A percentile compares a stretch with the other conserved stretches of the same genome.
Conservation (phyloP, 2,113 vertebrate species). For the Dasyprocta punctata region DNA sequence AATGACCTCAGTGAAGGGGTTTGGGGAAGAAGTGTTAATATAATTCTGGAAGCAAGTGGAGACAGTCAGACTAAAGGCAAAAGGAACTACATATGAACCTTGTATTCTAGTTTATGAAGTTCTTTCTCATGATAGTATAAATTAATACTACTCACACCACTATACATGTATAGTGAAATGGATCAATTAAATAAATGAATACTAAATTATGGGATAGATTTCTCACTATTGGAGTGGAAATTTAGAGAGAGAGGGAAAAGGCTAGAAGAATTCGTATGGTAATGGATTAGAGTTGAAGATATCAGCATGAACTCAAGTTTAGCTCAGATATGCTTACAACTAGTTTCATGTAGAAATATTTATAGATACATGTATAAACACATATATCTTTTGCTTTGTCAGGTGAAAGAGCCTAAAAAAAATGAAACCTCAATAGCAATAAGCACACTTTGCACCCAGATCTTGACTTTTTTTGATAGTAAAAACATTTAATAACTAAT, state of each 20-base stretch:
- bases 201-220: not conserved
- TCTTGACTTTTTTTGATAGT: not conserved
- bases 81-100: not conserved
- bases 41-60: not conserved
- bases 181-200: not conserved
- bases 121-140: not conserved
- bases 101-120: not conserved
- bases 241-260: not conserved
- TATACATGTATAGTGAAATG: not conserved
- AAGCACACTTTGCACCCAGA: not conserved
- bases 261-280: not conserved
- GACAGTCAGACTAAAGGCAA: not conserved
- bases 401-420: not conserved
- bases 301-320: not conserved
- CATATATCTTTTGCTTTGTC: not conserved
- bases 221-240: not conserved
- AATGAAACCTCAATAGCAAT: not conserved
- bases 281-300: not conserved
- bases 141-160: not conserved
- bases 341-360: not conserved
- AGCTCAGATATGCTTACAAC: not conserved
- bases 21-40: not conserved
- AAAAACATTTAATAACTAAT: not conserved
- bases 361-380: not conserved
- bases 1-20: not conserved